Percentiles rank a stretch among this genome's conserved stretches.
Evolutionary conservation across 2,113 vertebrate genomes (phyloP).

Genomic region (Podarcis muralis): DNA sequence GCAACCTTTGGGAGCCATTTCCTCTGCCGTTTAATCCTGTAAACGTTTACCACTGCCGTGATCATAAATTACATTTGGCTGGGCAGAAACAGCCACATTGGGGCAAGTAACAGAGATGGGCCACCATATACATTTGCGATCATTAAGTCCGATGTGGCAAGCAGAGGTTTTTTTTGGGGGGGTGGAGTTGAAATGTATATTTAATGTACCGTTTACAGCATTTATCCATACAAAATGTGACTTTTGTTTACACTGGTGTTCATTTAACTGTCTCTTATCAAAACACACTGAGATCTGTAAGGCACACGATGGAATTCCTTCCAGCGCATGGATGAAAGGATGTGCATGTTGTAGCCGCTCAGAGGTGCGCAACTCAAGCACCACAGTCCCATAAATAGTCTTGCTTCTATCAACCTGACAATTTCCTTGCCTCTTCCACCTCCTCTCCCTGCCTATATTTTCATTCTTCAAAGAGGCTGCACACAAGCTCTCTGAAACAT

Average conservation of each 20-base stretch:
- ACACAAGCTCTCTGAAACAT: background rate
- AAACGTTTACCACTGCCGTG: conserved; percentile 21
- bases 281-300: conserved; percentile 21
- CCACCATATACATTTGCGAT: background rate
- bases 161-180: no score
- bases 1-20: conserved; percentile 35
- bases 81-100: background rate
- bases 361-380: background rate
- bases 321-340: background rate
- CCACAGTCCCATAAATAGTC: background rate
- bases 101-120: fast-evolving
- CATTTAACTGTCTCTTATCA: conserved; percentile 36
- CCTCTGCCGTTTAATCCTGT: conserved; percentile 34
- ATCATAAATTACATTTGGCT: conserved; percentile 40
- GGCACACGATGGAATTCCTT: conserved; percentile 20
- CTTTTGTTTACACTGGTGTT: conserved; percentile 38
- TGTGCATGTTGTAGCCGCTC: background rate
- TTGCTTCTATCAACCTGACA: background rate
- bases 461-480: background rate
- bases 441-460: no score
- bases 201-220: conserved; percentile 34
- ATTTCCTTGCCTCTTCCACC: fast-evolving
- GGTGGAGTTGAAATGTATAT: background rate
- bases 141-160: background rate
- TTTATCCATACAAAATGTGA: conserved; percentile 23